Evolutionary conservation across 2,113 vertebrate genomes (phyloP), one percentile per base, ranked within the genome.

Genomic region (Corydoras sp.): DNA sequence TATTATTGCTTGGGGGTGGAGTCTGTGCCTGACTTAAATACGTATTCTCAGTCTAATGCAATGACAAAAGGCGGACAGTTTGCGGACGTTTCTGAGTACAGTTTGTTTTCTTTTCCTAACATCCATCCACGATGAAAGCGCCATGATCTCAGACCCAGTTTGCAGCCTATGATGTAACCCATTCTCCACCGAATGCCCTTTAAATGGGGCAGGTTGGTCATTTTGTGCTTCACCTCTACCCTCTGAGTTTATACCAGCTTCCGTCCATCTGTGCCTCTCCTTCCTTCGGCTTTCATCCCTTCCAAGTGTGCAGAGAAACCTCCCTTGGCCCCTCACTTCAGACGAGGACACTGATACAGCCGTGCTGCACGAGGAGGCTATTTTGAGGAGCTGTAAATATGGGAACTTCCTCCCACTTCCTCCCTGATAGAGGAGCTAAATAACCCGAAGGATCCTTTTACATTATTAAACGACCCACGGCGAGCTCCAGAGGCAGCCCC

Each of bases 321-420:
- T 86, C 65, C 71, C 73, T 55, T 65, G 82, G 83, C 84, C 86
- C 85, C 79, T 55, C 13, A 61, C 81, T 79, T 80, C 53, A 29
- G 62, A 73, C 77, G 75, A 65, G 80, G 85, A 85, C 83, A 88
- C 85, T 82, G 86, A 89, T 87, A 88, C 76, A 83, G 73, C 82
- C 74, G 87, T 82, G 87, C 82, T 81, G 82, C 74, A 59, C 81
- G 83, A 87, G 58, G 58, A 15, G 69, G 79, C 85, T 90, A 89
- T 90, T 89, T 90, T 74, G 59, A 84, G 84, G 84, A 72, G 83
- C 81, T 82, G 85, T 88, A 87, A 90, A 89, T 87, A 88, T 83
- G 86, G 86, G 84, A 87, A 88, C 85, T 88, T 90, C 88, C 86
- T 89, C 82, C 82, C 71, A 88, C 86, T 88, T 90, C 88, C 86